Evolutionary conservation across 2,888 invertebrate species (phyloP), one percentile per base, ranked within the genome.

Genomic region (Phymatocera aterrima): DNA sequence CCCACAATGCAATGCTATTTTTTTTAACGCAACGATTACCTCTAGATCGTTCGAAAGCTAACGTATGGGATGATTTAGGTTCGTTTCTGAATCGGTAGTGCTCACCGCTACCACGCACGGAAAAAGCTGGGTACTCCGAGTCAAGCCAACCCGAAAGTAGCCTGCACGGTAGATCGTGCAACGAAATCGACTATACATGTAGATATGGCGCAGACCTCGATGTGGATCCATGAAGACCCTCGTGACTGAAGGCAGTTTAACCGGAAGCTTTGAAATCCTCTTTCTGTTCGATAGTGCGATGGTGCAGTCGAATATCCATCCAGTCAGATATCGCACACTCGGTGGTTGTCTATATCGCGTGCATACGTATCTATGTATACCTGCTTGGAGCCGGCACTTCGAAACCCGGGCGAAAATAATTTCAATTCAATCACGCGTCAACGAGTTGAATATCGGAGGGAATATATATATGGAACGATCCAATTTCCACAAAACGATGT

Each of bases 161-260:
- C 28, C 28, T 21, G 8, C 4, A 8, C 8, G 3, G 28, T 57
- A 57, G 24, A 57, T 28, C 57, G 21, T 28, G 57, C 24, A 28
- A 28, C 57, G 10, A 57, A 57, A 57, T 28, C 28, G 28, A 10
- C 57, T 57, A 57, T 28, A 57, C 57, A 12, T 15, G 28, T 24
- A 57, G 28, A 57, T 57, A 57, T 57, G 57, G 12, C 28, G 4
- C 12, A 57, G 57, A 12, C 15, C 28, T 57, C 24, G 12, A 40
- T 40, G n/a, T n/a, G n/a, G n/a, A n/a, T n/a, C n/a, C n/a, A n/a
- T 40, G 40, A 28, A 57, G 28, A 57, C 57, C 57, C 57, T 75
- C 75, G 75, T 75, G 75, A 57, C 57, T 75, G 57, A 37, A 40
- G 24, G 75, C 40, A 75, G 75, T 75, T 75, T 75, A 57, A 15